These are phyloP conservation scores for Bos indicus DNA, from an alignment of 2,113 vertebrate genomes.

Conservation along the genomic window DNA sequence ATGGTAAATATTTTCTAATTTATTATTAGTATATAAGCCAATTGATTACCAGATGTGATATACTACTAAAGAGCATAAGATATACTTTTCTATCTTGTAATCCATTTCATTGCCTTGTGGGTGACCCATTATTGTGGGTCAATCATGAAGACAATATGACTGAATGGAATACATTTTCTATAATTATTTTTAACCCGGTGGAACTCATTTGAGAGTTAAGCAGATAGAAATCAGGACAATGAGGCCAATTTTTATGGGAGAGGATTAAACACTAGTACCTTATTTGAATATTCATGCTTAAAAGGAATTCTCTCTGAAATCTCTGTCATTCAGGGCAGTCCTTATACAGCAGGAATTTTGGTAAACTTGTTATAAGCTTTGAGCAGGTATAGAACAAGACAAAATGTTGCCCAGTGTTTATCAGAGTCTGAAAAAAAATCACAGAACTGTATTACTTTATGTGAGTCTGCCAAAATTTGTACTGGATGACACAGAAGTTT, in stretches of 20 bases:
- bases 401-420: conserved; percentile 33
- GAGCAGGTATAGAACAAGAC: background rate
- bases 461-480: conserved; percentile 48
- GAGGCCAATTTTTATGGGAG: background rate
- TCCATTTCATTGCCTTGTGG: background rate
- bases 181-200: background rate
- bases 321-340: background rate
- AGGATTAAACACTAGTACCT: background rate
- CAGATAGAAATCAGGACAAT: background rate
- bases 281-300: conserved; percentile 28
- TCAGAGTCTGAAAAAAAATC: conserved; percentile 26
- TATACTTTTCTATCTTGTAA: background rate
- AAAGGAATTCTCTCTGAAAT: background rate
- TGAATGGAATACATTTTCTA: background rate
- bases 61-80: background rate
- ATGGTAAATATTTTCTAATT: conserved; percentile 12
- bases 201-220: background rate
- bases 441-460: background rate
- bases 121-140: background rate
- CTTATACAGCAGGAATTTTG: background rate
- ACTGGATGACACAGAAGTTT: conserved; percentile 46
- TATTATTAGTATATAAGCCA: background rate
- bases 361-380: background rate
- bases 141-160: background rate
- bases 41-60: background rate